Conservation (phyloP, 1,140 invertebrate species). For the Trypoxylus dichotomus region DNA sequence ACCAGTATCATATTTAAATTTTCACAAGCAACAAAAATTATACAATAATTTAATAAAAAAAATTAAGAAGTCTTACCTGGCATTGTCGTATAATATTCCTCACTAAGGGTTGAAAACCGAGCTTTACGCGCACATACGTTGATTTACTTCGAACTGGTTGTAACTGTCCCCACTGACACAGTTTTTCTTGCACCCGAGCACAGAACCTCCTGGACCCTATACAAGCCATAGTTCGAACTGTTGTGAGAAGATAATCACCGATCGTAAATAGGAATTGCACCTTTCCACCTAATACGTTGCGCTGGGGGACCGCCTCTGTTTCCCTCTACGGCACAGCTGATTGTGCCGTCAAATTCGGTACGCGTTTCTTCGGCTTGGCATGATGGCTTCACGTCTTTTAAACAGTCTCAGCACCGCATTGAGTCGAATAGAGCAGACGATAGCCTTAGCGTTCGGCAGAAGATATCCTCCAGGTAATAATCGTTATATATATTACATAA, state of each 20-base stretch:
- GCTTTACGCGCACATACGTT: constrained; percentile 63
- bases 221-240: constrained; percentile 75
- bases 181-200: constrained; percentile 73
- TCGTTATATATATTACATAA: constrained; percentile 45
- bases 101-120: constrained; percentile 56
- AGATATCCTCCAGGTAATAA: constrained; percentile 56
- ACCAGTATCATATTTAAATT: no score
- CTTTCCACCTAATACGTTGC: constrained; percentile 32
- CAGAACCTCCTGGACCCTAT: constrained; percentile 75
- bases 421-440: constrained; percentile 48
- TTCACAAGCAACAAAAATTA: not conserved
- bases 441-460: constrained; percentile 48
- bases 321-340: constrained; percentile 38
- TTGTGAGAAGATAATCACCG: constrained; percentile 52
- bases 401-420: constrained; percentile 44
- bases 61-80: constrained; percentile 43
- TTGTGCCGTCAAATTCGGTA: not conserved
- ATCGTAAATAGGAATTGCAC: constrained; percentile 34
- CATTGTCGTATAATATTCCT: constrained; percentile 43
- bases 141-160: constrained; percentile 61
- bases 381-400: constrained; percentile 48
- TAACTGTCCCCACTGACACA: constrained; percentile 73
- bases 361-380: not conserved
- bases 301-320: constrained; percentile 7
- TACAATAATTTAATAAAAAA: not conserved